A percentile compares a stretch with the other conserved stretches of the same genome.
Conservation (phyloP, 2,797 vertebrate genomes). For the Scarus forsteni region DNA sequence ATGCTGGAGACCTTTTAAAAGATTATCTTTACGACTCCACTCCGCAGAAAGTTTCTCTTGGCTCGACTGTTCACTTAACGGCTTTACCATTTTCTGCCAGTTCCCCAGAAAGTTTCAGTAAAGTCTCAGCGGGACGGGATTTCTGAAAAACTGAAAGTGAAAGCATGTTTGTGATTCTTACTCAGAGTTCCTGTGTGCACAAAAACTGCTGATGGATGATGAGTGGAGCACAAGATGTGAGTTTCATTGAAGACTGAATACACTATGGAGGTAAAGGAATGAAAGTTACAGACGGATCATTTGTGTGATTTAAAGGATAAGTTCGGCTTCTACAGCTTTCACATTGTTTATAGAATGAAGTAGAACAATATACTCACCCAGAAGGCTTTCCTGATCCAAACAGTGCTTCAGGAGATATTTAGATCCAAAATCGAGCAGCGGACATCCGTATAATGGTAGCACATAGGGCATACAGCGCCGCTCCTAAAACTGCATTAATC, state of each 20-base stretch:
- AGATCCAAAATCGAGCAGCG: no score
- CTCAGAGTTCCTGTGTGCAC: not conserved
- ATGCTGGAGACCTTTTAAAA: constrained; percentile 29
- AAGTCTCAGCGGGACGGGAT: not conserved
- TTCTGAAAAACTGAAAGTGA: not conserved
- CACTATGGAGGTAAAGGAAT: not conserved
- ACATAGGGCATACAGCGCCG: no score
- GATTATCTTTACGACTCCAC: constrained; percentile 31
- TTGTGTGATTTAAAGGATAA: no score
- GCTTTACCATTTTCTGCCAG: not conserved
- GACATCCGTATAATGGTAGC: no score
- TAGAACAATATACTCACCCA: no score
- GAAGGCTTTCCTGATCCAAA: no score
- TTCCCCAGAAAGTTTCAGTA: constrained; percentile 12
- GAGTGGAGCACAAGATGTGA: not conserved
- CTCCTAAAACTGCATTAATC: no score
- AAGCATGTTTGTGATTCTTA: no score
- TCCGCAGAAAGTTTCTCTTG: constrained; percentile 15
- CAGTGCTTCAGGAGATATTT: no score
- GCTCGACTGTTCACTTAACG: constrained; percentile 5
- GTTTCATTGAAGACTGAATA: not conserved
- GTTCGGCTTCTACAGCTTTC: no score
- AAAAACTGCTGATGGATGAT: not conserved
- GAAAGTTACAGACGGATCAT: not conserved
- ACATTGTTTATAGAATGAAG: no score